phyloP scores from a whole-genome alignment of 2,888 invertebrate species.

The Notodonta dromedarius region DNA sequence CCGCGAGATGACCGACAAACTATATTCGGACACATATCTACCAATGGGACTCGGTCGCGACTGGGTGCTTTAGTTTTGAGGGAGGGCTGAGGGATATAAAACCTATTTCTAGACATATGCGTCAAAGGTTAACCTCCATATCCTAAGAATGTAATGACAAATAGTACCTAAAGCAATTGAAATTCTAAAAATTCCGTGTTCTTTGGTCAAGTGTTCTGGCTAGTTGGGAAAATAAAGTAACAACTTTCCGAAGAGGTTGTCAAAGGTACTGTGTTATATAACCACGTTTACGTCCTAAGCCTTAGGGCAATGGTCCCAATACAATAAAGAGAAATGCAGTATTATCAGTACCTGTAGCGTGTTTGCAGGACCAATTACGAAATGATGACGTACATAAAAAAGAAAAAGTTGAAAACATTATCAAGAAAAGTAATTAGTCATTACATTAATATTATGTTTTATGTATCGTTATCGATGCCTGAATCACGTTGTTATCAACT shows the following conservation, averaged over 20 bases:
- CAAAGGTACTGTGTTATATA: no score
- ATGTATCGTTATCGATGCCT: slow-evolving; percentile 22
- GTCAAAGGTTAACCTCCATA: no score
- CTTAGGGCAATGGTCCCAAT: no score
- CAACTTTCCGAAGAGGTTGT: no score
- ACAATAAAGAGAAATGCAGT: no score
- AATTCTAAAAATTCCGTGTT: no score
- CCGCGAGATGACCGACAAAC: slow-evolving; percentile 38
- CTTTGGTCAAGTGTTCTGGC: no score
- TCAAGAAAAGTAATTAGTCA: slow-evolving; percentile 9
- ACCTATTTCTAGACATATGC: no score
- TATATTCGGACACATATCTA: slow-evolving; percentile 23
- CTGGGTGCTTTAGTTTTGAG: slow-evolving; percentile 27
- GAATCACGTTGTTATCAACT: slow-evolving; percentile 17
- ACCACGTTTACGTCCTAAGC: no score
- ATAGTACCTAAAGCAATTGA: no score
- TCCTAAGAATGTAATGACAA: no score
- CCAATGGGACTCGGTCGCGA: slow-evolving; percentile 22
- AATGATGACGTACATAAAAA: not conserved
- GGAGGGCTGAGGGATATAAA: not conserved
- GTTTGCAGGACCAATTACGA: not conserved
- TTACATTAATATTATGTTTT: slow-evolving; percentile 16
- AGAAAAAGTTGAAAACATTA: not conserved
- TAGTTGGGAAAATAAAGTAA: no score
- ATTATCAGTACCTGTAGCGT: not conserved